Base-by-base conservation (phyloP, 2,113 vertebrate species). In the Chrysochloris asiatica region DNA sequence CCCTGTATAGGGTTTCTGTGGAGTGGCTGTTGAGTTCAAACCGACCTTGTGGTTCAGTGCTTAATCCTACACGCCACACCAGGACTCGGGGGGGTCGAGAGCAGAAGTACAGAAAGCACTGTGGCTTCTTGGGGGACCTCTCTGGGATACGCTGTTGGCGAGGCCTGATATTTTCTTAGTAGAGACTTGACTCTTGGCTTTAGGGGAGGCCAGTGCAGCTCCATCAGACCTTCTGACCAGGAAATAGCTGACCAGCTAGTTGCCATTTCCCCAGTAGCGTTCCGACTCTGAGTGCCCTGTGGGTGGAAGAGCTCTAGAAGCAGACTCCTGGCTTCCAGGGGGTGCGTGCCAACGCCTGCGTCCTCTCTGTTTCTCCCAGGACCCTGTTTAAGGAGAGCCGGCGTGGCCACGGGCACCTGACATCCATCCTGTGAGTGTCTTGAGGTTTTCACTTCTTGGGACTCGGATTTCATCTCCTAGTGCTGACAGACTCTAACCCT, bases 321-420 rank as follows among this genome's bases (percentile, higher is more conserved):
- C 28, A 65, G 50, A 63, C 21, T 82, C 5, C 19, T 52, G 86
- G 13, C 72, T n/a, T 38, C 38, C n/a, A n/a, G n/a, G 75, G 72
- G 86, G 13, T 63, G 6, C 67, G 26, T 21, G 1, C 2, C 11
- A 43, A 65, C 96, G 90, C 90, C 94, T 85, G 75, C 92, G 84
- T 94, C 93, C 90, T 95, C 90, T 95, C 83, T 95, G n/a, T n/a
- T 86, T 94, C 94, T 98, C 97, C 92, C 95, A 99, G 98, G 95
- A 98, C 98, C 83, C 97, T 99, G 92, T 97, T 98, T 86, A 98
- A 98, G 94, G 99, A 99, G 96, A 98, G 98, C 97, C 98, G 97
- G 96, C 98, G 98, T 93, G 96, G 98, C 61, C 98, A 98, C 0
- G 97, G 97, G 65, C 97, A 98, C 67, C 97, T 98, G 84, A 96